Evolutionary conservation across 2,113 vertebrate species (phyloP), one percentile per base, ranked within the genome.

Genomic region (Thalassoma bifasciatum): DNA sequence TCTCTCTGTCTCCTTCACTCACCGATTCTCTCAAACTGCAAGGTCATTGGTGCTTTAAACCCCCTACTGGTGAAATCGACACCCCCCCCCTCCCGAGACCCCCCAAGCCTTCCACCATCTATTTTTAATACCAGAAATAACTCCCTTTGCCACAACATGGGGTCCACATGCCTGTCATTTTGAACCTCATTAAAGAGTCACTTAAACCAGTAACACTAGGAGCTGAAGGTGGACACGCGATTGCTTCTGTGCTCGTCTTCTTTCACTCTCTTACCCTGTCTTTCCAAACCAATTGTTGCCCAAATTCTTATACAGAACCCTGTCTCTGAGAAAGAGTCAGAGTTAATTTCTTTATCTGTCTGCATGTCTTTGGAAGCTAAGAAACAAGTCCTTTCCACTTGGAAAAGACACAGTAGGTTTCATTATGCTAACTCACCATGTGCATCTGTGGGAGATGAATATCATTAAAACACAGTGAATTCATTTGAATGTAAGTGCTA

Each of bases 81-180:
- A 82, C 84, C 72, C 72, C 59, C 72, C 59, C 46, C 74, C 77
- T 77, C 81, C 80, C 59, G 73, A 88, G 83, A 85, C 76, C 80
- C 80, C 88, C 91, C 82, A 79, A 86, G 89, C 83, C 89, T 91
- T 87, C 76, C 68, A 77, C 85, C 83, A 87, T 92, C 91, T 93
- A 91, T 91, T 93, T 93, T 91, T 91, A 92, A 91, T 92, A 90
- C 88, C 87, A 90, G 83, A 84, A 89, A 92, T 90, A 90, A 84
- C 89, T 91, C 73, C 83, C 74, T 73, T 66, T 69, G 83, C 86
- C 87, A 72, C 86, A 86, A 91, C 92, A 92, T 85, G 88, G 88
- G 88, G 86, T 86, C 77, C 61, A 66, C 86, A 89, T 92, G 90
- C 88, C 88, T 89, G 88, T 88, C 92, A 90, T 91, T 90, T 91